phyloP scores from a whole-genome alignment of 2,113 vertebrate species.

The Percopsis transmontana region DNA sequence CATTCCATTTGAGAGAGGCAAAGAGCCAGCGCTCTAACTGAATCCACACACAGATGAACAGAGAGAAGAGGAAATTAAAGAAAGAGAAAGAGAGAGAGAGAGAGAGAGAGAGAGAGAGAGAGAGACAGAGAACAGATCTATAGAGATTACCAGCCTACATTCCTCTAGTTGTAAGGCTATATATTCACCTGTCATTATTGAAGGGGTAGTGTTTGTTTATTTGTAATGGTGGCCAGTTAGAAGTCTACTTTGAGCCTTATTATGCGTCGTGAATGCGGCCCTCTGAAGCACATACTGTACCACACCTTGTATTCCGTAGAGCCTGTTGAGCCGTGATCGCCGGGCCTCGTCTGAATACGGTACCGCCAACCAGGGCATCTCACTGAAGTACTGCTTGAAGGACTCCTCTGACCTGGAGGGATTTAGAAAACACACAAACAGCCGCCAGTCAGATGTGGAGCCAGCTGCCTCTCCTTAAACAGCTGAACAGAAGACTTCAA shows the following conservation, averaged over 20 bases:
- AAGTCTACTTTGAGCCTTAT: too few species aligned
- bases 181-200: not conserved
- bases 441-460: not conserved
- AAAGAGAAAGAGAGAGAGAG: not conserved
- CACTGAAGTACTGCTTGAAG: constrained; percentile 98
- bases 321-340: constrained; percentile 92
- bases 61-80: not conserved
- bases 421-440: not conserved
- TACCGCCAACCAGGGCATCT: constrained; percentile 97
- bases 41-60: constrained; percentile 26
- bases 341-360: constrained; percentile 91
- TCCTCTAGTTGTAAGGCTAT: constrained; percentile 52
- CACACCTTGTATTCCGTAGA: constrained; percentile 97
- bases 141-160: constrained; percentile 62
- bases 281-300: not conserved
- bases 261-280: not conserved
- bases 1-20: constrained; percentile 67
- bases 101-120: constrained; percentile 9
- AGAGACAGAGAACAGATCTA: constrained; percentile 19
- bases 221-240: too few species aligned
- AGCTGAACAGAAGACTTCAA: not conserved
- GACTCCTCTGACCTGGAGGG: constrained; percentile 92
- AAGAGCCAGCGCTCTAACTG: constrained; percentile 49
- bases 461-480: constrained; percentile 1
- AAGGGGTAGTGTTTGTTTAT: too few species aligned